Base-by-base conservation (phyloP, 2,113 vertebrate species). In the Okapia johnstoni region DNA sequence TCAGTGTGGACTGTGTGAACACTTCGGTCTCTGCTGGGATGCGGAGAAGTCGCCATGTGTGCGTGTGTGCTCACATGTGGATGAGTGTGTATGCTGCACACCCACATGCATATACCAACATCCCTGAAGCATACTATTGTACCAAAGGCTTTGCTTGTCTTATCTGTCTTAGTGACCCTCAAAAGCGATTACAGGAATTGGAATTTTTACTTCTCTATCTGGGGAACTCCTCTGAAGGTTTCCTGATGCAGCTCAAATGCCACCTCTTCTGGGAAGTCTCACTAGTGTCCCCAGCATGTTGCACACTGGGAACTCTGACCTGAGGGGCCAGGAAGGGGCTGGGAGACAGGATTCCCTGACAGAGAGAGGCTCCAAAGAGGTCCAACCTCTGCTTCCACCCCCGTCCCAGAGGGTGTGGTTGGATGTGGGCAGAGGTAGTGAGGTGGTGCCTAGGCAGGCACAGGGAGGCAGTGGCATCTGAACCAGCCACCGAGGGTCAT, bases 11-110 rank as follows among this genome's bases (percentile, higher is more conserved):
- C 8, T 33, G 16, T 63, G 19, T 48, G 23, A 70, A 25, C n/a
- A 15, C 17, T 8, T 9, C 1, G 2, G 30, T 9, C 61, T 70
- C 15, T 6, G 63, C 23, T 6, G 19, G 89, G 8, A 6, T 5
- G 10, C 0, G 28, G 76, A 15, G 23, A n/a, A 30, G 40, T 70
- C 5, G 0, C 19, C 2, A 2, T 28, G 33, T 6, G 3, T 40
- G 60, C 21, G 15, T 28, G 33, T 9, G 6, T 55, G 63, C 63
- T 1, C 13, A 4, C 28, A 4, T 25, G 14, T 46, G 26, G 7
- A 4, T 14, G 46, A 3, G 3, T 14, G 46, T 19, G 26, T 17
- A 4, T 21, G 28, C 5, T n/a, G 33, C n/a, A 52, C 1, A 11
- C 17, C 17, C 8, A 5, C 2, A 9, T 0, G 16, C 12, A 21